phyloP scores from a whole-genome alignment of 2,797 vertebrate species.

The Carcharodon carcharias region DNA sequence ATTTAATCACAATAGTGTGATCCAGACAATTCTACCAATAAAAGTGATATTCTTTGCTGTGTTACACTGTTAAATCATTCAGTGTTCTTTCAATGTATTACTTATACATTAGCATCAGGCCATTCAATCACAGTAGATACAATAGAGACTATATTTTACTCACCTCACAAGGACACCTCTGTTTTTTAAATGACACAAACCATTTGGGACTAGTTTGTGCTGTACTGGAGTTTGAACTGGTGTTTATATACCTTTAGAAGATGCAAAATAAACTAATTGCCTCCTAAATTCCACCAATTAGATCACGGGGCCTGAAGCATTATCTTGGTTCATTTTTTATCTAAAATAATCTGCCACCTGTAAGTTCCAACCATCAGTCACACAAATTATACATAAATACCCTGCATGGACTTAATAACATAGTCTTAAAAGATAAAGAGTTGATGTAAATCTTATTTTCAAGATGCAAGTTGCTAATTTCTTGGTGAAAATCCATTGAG shows the following conservation, averaged over 20 bases:
- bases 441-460: neutral
- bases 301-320: neutral
- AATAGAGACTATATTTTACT: neutral
- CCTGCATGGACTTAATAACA: too few species aligned
- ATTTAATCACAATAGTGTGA: neutral
- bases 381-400: neutral
- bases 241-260: neutral
- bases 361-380: neutral
- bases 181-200: neutral
- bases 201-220: neutral
- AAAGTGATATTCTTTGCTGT: neutral
- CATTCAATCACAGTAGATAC: neutral
- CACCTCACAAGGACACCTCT: neutral
- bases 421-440: neutral
- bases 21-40: neutral
- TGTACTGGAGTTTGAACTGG: neutral
- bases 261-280: neutral
- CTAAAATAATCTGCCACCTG: neutral
- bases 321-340: neutral
- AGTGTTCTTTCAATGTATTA: neutral
- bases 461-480: neutral
- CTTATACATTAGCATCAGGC: neutral
- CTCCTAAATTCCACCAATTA: conserved; percentile 6
- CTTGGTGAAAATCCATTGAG: neutral
- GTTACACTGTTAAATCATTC: neutral